Evolutionary conservation across 2,113 vertebrate species (phyloP).

Genomic region (Marmota flaviventris): DNA sequence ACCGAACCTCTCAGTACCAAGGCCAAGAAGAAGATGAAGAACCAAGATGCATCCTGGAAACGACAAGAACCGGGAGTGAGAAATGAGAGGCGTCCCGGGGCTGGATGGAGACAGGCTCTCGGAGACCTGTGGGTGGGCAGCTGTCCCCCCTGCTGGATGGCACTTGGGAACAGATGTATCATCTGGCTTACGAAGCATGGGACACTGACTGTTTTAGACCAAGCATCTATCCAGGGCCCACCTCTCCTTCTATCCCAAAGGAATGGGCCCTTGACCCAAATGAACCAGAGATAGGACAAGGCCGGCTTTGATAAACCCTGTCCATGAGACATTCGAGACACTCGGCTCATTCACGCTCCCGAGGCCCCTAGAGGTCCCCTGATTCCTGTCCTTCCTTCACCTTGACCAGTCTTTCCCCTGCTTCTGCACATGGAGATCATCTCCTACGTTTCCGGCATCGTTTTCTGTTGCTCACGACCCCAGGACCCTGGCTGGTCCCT

Average conservation of each 20-base stretch:
- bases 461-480: conserved; percentile 24
- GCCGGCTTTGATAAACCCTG: too few species aligned
- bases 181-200: neutral
- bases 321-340: neutral
- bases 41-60: neutral
- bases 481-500: neutral
- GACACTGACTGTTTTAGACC: neutral
- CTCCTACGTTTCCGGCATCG: neutral
- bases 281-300: neutral
- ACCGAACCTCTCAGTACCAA: neutral
- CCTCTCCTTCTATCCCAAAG: neutral
- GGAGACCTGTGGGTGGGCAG: neutral
- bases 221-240: neutral
- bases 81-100: neutral
- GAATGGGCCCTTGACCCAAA: neutral
- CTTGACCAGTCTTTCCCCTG: neutral
- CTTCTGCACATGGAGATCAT: neutral
- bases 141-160: neutral
- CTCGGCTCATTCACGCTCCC: neutral
- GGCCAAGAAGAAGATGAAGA: neutral
- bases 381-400: neutral
- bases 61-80: neutral
- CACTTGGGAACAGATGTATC: neutral
- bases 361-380: neutral
- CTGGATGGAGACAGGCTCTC: neutral